These are phyloP conservation scores for Leptinotarsa rubiginosa DNA, from an alignment of 2,888 invertebrate genomes.

Conservation along the genomic window DNA sequence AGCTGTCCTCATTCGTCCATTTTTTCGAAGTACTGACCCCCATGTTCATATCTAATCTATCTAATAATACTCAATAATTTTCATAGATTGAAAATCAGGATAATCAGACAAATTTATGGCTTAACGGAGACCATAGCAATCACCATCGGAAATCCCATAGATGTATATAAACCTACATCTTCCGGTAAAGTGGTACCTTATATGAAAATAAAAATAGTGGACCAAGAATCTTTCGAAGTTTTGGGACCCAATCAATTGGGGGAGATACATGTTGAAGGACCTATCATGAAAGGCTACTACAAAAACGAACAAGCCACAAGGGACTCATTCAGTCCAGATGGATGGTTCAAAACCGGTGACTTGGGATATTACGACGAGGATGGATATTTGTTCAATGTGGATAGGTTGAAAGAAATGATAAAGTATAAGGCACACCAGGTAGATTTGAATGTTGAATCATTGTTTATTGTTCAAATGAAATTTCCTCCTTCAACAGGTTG, in stretches of 20 bases:
- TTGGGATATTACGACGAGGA: constrained; percentile 84
- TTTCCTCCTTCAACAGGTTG: constrained; percentile 67
- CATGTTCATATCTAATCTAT: constrained; percentile 56
- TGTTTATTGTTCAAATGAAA: too few relatives aligned
- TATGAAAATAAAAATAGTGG: constrained; percentile 73
- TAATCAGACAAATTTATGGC: constrained; percentile 78
- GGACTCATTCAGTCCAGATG: constrained; percentile 76
- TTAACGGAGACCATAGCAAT: constrained; percentile 78
- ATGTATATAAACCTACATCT: constrained; percentile 69
- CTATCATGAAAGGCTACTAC: constrained; percentile 79
- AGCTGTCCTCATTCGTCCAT: too few relatives aligned
- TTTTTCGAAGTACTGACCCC: neutral
- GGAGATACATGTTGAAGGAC: constrained; percentile 85
- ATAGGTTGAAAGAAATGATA: constrained; percentile 89
- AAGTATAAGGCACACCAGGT: constrained; percentile 90
- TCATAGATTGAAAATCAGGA: constrained; percentile 48
- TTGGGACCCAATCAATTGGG: constrained; percentile 77
- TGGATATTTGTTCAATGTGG: constrained; percentile 83
- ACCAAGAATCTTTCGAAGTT: constrained; percentile 72
- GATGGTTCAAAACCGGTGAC: constrained; percentile 85
- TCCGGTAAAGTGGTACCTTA: constrained; percentile 75
- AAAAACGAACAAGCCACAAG: constrained; percentile 75
- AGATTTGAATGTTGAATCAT: constrained; percentile 14
- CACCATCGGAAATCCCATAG: constrained; percentile 59
- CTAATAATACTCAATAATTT: neutral